These are phyloP conservation scores for Clistopyga incitator DNA, from an alignment of 2,888 invertebrate genomes.

Conservation along the genomic window DNA sequence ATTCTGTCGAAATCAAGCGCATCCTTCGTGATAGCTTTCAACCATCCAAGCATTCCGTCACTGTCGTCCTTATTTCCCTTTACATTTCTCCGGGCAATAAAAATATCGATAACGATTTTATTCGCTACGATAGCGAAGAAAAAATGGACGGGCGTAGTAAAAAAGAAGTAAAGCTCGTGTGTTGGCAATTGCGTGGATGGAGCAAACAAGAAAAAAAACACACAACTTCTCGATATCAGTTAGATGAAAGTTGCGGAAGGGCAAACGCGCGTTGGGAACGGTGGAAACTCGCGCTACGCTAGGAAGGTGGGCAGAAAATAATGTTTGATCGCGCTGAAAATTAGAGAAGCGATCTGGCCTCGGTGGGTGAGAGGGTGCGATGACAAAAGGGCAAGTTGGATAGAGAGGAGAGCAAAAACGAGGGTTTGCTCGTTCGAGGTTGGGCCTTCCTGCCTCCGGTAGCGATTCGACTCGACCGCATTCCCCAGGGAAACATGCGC, in stretches of 20 bases:
- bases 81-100: neutral
- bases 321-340: constrained; percentile 81
- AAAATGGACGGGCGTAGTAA: constrained; percentile 28
- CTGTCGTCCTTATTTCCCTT: neutral
- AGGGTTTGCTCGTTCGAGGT: constrained; percentile 67
- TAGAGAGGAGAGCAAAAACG: constrained; percentile 60
- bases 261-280: constrained; percentile 53
- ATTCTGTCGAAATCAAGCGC: constrained; percentile 29
- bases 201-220: constrained; percentile 71
- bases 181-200: constrained; percentile 35
- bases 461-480: constrained; percentile 72
- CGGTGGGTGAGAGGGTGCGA: constrained; percentile 51
- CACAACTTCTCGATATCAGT: constrained; percentile 79
- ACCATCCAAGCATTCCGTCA: neutral
- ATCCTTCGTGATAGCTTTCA: constrained; percentile 1
- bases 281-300: constrained; percentile 40
- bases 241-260: constrained; percentile 75
- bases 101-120: constrained; percentile 31
- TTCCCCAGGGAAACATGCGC: constrained; percentile 68
- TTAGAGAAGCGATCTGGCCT: constrained; percentile 78
- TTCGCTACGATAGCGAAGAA: constrained; percentile 27
- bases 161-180: constrained; percentile 51
- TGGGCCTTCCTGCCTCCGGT: constrained; percentile 69
- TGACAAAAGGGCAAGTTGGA: constrained; percentile 54
- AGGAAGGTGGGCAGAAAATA: constrained; percentile 74